A percentile compares a stretch with the other conserved stretches of the same genome.
These are phyloP conservation scores for Lithobates sylvaticus DNA, from an alignment of 2,797 vertebrate species.

Conservation along the genomic window DNA sequence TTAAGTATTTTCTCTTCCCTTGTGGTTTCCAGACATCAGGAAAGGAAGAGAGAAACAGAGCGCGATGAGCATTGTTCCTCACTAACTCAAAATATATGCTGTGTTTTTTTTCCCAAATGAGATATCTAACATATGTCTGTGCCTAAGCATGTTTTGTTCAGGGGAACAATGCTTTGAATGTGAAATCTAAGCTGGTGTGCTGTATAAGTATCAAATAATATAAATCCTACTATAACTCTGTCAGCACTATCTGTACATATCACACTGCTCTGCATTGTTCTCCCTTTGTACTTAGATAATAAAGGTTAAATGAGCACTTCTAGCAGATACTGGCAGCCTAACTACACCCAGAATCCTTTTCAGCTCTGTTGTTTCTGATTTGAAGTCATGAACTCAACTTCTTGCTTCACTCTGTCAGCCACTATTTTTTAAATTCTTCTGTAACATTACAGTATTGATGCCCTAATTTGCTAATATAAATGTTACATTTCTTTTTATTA, in stretches of 20 bases:
- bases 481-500: too few relatives aligned
- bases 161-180: slow-evolving; percentile 50
- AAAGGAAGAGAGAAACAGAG: slow-evolving; percentile 32
- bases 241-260: slow-evolving; percentile 42
- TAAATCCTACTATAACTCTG: slow-evolving; percentile 47
- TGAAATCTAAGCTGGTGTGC: slow-evolving; percentile 51
- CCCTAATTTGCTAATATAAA: background rate
- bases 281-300: slow-evolving; percentile 54
- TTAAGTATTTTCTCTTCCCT: slow-evolving; percentile 52
- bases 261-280: slow-evolving; percentile 33
- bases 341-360: slow-evolving; percentile 41
- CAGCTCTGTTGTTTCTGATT: slow-evolving; percentile 19
- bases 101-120: slow-evolving; percentile 45
- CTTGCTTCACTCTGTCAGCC: background rate
- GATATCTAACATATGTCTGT: slow-evolving; percentile 52
- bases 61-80: slow-evolving; percentile 64
- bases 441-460: background rate
- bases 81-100: slow-evolving; percentile 53
- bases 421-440: background rate
- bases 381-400: slow-evolving; percentile 5
- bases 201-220: slow-evolving; percentile 50
- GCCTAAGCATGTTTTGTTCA: slow-evolving; percentile 42
- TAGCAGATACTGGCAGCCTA: slow-evolving; percentile 24
- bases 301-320: slow-evolving; percentile 47
- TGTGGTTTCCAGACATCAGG: slow-evolving; percentile 45